Percentiles rank a stretch among this genome's conserved stretches.
Evolutionary conservation across 2,113 vertebrate genomes (phyloP).

Genomic region (Gavia stellata): DNA sequence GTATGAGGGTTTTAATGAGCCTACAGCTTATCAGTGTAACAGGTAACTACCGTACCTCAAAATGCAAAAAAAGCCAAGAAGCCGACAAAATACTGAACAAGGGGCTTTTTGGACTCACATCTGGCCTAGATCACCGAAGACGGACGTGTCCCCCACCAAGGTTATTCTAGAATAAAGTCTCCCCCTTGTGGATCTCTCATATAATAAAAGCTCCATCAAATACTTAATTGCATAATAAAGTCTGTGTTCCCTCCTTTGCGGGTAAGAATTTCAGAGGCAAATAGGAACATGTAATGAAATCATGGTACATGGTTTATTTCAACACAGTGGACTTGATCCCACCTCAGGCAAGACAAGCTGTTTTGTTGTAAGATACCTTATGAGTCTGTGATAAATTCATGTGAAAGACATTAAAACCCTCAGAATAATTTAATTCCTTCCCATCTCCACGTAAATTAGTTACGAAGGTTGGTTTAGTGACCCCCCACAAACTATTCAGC

Average conservation of each 20-base stretch:
- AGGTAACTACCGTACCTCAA: neutral
- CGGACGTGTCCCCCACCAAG: neutral
- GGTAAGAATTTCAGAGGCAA: neutral
- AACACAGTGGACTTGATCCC: neutral
- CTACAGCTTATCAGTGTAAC: neutral
- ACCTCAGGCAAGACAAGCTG: neutral
- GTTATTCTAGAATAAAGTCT: slow-evolving; percentile 52
- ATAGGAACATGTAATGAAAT: neutral
- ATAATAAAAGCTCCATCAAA: slow-evolving; percentile 24
- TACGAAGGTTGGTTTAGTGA: neutral
- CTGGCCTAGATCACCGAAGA: neutral
- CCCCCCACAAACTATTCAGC: neutral
- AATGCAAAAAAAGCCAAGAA: neutral
- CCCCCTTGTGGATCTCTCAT: slow-evolving; percentile 33
- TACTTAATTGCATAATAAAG: neutral
- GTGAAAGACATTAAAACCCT: neutral
- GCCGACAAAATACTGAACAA: neutral
- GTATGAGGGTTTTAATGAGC: neutral
- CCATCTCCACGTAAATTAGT: neutral
- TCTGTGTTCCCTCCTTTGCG: neutral
- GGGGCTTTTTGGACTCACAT: neutral
- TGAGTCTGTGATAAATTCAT: neutral
- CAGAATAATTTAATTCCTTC: neutral
- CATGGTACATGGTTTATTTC: neutral
- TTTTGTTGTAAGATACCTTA: neutral